phyloP scores from a whole-genome alignment of 1,140 invertebrate genomes.

The Euglossa dilemma region DNA sequence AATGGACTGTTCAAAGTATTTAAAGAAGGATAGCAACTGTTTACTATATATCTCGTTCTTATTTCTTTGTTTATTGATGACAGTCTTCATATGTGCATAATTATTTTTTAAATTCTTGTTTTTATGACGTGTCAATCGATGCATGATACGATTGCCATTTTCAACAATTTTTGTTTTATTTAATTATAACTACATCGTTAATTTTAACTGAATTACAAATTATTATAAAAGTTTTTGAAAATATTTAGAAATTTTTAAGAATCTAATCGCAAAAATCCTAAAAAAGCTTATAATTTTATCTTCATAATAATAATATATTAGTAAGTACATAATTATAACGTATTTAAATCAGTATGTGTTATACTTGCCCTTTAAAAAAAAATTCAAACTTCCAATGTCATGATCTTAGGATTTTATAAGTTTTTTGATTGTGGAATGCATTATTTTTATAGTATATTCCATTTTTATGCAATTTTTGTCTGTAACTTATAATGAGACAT shows the following conservation, averaged over 20 bases:
- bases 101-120: conserved; percentile 37
- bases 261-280: neutral
- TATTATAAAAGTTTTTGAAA: neutral
- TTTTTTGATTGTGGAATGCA: neutral
- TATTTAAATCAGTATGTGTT: neutral
- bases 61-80: conserved; percentile 62
- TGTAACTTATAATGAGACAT: neutral
- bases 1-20: conserved; percentile 35
- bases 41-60: conserved; percentile 57
- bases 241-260: neutral
- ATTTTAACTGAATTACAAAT: conserved; percentile 1
- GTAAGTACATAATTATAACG: neutral
- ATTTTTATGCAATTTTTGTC: neutral
- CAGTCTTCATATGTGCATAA: conserved; percentile 20
- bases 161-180: neutral
- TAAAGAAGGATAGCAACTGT: conserved; percentile 17
- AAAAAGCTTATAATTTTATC: neutral
- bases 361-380: neutral
- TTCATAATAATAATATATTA: neutral
- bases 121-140: neutral
- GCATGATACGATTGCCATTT: neutral
- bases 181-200: neutral
- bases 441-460: neutral
- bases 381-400: neutral
- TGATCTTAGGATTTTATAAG: neutral